These are phyloP conservation scores for Pomacea maculata DNA, from an alignment of 1,140 invertebrate species.

Conservation along the genomic window DNA sequence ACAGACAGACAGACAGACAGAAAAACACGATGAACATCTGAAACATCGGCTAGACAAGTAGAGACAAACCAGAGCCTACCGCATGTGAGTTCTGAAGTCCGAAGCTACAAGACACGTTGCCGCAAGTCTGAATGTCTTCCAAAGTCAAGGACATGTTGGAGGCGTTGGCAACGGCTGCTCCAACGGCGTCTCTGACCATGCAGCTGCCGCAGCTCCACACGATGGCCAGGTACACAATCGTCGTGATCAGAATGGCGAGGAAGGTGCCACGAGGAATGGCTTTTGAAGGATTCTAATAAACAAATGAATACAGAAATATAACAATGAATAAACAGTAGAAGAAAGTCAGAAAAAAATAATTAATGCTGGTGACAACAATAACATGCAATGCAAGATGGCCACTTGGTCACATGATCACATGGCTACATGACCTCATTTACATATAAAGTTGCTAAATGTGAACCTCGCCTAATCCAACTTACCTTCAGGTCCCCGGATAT, in stretches of 20 bases:
- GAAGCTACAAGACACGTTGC: constrained; percentile 7
- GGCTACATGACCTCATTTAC: background rate
- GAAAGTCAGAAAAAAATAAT: background rate
- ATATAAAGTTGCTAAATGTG: too few species aligned
- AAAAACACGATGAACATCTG: too few species aligned
- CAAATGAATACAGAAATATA: background rate
- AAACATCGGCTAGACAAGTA: too few species aligned
- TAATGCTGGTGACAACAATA: background rate
- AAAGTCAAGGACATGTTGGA: constrained; percentile 18
- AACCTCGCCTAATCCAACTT: background rate
- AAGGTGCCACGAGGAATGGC: constrained; percentile 81
- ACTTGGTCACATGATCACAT: background rate
- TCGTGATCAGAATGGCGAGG: constrained; percentile 85
- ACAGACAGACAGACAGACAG: too few species aligned
- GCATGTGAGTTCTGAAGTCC: constrained; percentile 7
- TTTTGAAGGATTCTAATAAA: constrained; percentile 76
- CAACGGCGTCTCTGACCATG: constrained; percentile 78
- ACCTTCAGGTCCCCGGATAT: constrained; percentile 95
- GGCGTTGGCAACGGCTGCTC: background rate
- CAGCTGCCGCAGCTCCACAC: constrained; percentile 76
- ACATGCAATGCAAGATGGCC: too few species aligned
- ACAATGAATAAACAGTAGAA: background rate
- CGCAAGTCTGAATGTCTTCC: constrained; percentile 6
- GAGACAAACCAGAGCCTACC: background rate
- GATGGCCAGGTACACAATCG: constrained; percentile 83